Percentiles rank a stretch among this genome's conserved stretches.
phyloP scores from a whole-genome alignment of 2,113 vertebrate genomes.

The Mormyrus lacerda region DNA sequence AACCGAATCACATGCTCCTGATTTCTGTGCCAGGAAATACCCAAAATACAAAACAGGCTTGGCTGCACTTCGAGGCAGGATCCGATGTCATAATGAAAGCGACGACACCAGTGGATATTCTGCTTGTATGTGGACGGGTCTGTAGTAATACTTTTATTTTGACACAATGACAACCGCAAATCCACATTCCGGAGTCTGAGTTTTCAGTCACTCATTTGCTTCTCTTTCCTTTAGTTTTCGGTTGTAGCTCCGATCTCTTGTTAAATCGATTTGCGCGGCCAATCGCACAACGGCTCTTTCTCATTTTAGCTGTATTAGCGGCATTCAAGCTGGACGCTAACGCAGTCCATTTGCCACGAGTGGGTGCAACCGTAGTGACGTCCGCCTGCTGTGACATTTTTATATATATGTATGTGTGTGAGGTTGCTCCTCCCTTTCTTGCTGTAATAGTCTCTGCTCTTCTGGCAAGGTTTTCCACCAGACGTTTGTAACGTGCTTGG shows the following conservation, averaged over 20 bases:
- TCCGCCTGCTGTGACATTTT: background rate
- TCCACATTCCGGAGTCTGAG: too few relatives aligned
- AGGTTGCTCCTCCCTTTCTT: too few relatives aligned
- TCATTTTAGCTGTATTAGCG: background rate
- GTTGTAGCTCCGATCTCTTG: too few relatives aligned
- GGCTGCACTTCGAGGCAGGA: background rate
- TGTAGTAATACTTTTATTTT: background rate
- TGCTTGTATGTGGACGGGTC: background rate
- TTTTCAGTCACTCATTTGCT: too few relatives aligned
- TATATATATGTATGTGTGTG: background rate
- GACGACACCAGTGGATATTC: background rate
- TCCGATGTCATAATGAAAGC: background rate
- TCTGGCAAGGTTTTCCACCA: too few relatives aligned
- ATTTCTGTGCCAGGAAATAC: background rate
- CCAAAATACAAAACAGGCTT: background rate
- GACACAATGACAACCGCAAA: too few relatives aligned
- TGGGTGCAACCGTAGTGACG: too few relatives aligned
- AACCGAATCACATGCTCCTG: background rate
- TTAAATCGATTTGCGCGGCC: background rate
- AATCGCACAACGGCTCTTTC: background rate
- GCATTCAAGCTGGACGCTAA: too few relatives aligned
- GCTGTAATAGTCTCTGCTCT: too few relatives aligned
- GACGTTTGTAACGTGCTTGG: too few relatives aligned
- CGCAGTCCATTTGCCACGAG: too few relatives aligned
- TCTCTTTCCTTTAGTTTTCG: too few relatives aligned